phyloP scores from a whole-genome alignment of 2,113 vertebrate genomes.

The Mionectes macconnelli region DNA sequence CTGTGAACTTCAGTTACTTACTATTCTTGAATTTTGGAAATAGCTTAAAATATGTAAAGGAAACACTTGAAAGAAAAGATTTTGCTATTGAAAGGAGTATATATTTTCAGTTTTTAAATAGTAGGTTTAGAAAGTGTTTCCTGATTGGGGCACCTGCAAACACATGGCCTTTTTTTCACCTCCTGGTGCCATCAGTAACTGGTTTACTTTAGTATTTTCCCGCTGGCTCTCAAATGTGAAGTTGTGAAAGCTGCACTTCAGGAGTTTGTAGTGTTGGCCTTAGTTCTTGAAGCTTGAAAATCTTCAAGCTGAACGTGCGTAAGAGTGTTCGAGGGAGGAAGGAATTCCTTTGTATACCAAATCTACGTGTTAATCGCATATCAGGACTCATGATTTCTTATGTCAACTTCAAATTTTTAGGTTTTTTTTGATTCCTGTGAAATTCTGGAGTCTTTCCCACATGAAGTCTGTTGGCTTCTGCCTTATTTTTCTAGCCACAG shows the following conservation, averaged over 20 bases:
- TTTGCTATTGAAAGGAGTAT: background rate
- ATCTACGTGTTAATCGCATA: rapidly evolving
- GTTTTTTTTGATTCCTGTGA: background rate
- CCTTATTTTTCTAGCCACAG: background rate
- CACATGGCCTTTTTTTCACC: background rate
- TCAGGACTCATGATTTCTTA: background rate
- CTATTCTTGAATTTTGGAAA: background rate
- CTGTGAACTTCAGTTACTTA: background rate
- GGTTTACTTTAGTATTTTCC: background rate
- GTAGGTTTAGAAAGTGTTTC: background rate
- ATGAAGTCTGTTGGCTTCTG: background rate
- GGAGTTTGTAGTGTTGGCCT: background rate
- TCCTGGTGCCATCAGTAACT: background rate
- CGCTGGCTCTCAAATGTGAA: background rate
- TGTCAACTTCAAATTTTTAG: background rate
- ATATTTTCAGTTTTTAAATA: background rate
- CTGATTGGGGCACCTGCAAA: background rate
- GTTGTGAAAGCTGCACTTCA: background rate
- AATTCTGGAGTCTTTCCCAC: background rate
- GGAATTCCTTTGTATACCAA: background rate
- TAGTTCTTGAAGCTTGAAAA: background rate
- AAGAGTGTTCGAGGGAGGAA: background rate
- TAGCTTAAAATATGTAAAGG: background rate
- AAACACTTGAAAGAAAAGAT: background rate
- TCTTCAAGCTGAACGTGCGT: background rate